Base-by-base conservation (phyloP, 2,797 vertebrate genomes). In the Oreortyx pictus region DNA sequence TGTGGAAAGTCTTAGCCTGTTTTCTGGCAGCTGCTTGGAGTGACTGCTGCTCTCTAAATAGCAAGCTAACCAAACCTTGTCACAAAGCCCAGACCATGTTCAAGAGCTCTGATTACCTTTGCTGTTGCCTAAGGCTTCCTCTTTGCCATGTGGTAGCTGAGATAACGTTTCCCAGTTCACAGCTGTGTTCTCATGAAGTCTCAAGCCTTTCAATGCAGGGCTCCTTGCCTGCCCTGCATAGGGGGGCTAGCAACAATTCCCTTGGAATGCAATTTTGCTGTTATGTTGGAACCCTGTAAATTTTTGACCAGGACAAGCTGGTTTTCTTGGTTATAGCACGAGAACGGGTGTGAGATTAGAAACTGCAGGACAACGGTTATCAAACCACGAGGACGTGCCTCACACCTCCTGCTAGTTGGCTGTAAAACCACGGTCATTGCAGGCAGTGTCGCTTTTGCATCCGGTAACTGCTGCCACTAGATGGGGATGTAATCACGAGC, bases 401-500 rank as follows among this genome's bases (percentile, higher is more conserved):
- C 3, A 9, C 2, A 33, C 46, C 35, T 43, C 49, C 23, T 10
- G n/a, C 49, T 22, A 56, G 31, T 5, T 1, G 37, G 11, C 5
- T 35, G 24, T 2, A 31, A 52, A 79, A 57, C 27, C 2, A 7
- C 2, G 16, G 44, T 27, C 64, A 24, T 23, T 7, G 15, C 5
- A 7, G 31, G 22, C 44, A 43, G 4, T 5, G 0, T 0, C 2
- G 8, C 27, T 62, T 56, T 8, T 88, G 85, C 56, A 84, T 31
- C 15, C 39, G 44, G 23, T 46, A n/a, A 2, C 8, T 66, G 71
- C 47, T 22, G 73, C 92, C 94, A 88, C 91, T 56, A 95, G 95
- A 89, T 93, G 96, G 96, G 2, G 94, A 73, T 86, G 37, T 57
- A 91, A 91, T 35, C 47, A 72, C 24, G 31, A 3, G 14, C 83